Conservation (phyloP, 2,888 invertebrate species). For the Catonia carolina region DNA sequence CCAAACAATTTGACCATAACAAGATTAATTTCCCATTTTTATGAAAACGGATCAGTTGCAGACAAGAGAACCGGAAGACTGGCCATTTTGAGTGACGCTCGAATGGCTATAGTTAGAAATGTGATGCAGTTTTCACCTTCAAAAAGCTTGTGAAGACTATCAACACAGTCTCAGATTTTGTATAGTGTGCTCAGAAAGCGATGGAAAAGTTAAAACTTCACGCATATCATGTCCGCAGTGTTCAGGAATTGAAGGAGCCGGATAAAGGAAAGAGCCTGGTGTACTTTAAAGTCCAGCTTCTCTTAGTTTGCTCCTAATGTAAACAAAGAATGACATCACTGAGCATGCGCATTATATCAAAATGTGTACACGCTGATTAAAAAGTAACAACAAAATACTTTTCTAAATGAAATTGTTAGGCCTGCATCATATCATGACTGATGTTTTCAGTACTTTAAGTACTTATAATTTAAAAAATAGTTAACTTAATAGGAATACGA, state of each 20-base stretch:
- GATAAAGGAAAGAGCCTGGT: slow-evolving; percentile 1
- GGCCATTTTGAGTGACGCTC: not conserved
- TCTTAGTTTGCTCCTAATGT: too few relatives aligned
- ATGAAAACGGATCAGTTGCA: not conserved
- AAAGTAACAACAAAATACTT: too few relatives aligned
- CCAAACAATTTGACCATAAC: not conserved
- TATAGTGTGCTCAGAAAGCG: not conserved
- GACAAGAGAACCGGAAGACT: slow-evolving; percentile 1
- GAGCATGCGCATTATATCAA: too few relatives aligned
- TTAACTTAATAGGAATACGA: too few relatives aligned
- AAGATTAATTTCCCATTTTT: not conserved
- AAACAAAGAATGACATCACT: too few relatives aligned
- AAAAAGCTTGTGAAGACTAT: not conserved
- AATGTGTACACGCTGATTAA: too few relatives aligned
- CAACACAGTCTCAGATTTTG: slow-evolving; percentile 4
- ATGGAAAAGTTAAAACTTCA: not conserved
- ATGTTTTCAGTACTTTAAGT: too few relatives aligned
- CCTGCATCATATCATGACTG: too few relatives aligned
- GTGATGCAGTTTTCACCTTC: slow-evolving; percentile 1
- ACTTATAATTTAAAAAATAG: too few relatives aligned
- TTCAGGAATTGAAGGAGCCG: not conserved
- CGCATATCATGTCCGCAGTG: slow-evolving; percentile 2
- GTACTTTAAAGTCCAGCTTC: too few relatives aligned
- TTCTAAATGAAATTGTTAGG: too few relatives aligned
- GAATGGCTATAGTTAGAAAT: not conserved